Base-by-base conservation (phyloP, 2,797 vertebrate species). In the Paguma larvata region DNA sequence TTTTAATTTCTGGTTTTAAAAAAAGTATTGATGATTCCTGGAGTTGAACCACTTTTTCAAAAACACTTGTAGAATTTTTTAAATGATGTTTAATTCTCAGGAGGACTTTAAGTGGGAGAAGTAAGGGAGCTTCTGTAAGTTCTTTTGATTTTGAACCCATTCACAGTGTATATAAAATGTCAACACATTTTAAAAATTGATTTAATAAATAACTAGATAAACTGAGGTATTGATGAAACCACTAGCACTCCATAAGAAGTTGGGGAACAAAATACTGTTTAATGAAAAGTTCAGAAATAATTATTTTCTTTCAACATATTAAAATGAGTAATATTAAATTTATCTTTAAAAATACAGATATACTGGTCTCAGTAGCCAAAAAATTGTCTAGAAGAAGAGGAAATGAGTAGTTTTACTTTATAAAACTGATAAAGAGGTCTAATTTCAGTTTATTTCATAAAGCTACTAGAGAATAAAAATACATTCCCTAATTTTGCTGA, bases 391-490 rank as follows among this genome's bases (percentile, higher is more conserved):
- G 72, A 51, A 62, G 88, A 63, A 78, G n/a, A 23, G 6, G 41
- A 75, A 79, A 84, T 41, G 13, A 91, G 13, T n/a, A 51, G 70
- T 89, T 89, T 91, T 92, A 91, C 34, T 80, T 89, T 56, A 59
- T 48, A 91, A 87, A 93, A 78, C 13, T 15, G 38, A 85, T 16
- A 19, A 8, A 91, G 6, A 80, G 1, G 13, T 63, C 41, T 93
- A 80, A 11, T 82, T 78, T 86, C 63, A 75, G 62, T 82, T 97
- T 88, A 38, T 92, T 84, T 97, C 38, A 85, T 34, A 41, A 83
- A 93, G 0, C 0, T 78, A 44, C 27, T 62, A 59, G 25, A 77
- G 27, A 53, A 83, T 80, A 18, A 56, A 30, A 51, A 41, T 23
- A 15, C 3, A 84, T 25, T 77, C 27, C 30, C 51, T 75, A 51